Conservation (phyloP, 2,797 vertebrate genomes). For the Enteromius afrohamiltoni region DNA sequence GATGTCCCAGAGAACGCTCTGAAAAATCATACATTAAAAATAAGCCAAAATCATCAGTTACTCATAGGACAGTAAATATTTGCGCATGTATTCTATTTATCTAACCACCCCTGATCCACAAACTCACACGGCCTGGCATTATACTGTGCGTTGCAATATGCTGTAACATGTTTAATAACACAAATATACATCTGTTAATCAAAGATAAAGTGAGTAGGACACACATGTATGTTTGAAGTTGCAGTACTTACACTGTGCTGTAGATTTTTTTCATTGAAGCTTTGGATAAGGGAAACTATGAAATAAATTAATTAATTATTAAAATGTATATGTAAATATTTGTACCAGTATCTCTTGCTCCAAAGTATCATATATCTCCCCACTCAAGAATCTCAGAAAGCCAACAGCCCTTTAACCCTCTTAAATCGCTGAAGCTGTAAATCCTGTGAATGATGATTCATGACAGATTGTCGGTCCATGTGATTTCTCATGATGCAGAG, state of each 20-base stretch:
- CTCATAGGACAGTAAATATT: neutral
- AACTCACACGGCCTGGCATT: conserved; percentile 11
- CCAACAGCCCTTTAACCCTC: neutral
- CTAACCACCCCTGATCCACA: neutral
- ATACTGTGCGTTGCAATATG: neutral
- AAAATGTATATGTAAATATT: neutral
- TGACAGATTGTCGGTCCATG: conserved; percentile 27
- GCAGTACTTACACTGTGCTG: conserved; percentile 8
- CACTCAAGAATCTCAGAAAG: conserved; percentile 1
- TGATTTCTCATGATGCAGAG: neutral
- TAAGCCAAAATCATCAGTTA: conserved; percentile 7
- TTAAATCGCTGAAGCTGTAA: conserved; percentile 16
- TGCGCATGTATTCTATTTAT: too few relatives aligned
- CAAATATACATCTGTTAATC: neutral
- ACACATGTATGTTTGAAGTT: neutral
- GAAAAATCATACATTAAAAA: conserved; percentile 18
- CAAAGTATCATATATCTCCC: neutral
- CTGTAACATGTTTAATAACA: conserved; percentile 4
- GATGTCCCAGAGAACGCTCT: conserved; percentile 4
- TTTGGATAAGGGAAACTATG: neutral
- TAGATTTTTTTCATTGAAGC: neutral
- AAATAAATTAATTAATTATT: neutral
- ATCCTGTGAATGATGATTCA: conserved; percentile 33
- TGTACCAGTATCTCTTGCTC: neutral
- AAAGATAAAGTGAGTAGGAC: neutral